Conservation (phyloP, 2,888 invertebrate species). For the Lamellibrachia columna region DNA sequence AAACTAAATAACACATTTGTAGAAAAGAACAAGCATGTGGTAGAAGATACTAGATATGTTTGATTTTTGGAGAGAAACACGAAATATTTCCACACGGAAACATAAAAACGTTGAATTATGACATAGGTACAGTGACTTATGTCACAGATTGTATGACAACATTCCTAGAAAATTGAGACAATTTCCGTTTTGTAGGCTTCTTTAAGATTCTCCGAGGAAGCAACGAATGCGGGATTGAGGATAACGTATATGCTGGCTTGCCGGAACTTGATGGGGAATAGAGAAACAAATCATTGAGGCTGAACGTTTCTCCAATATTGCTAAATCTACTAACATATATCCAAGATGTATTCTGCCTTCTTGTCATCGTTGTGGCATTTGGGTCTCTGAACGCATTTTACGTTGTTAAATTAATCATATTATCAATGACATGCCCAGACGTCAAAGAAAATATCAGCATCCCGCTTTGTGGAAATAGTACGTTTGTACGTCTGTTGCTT, state of each 20-base stretch:
- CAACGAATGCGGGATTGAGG: slow-evolving; percentile 71
- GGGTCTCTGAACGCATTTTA: neutral
- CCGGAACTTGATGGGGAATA: slow-evolving; percentile 41
- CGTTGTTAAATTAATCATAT: neutral
- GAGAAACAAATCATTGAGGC: neutral
- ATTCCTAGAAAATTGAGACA: neutral
- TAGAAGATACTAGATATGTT: too few relatives aligned
- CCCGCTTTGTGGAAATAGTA: too few relatives aligned
- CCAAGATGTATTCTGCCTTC: neutral
- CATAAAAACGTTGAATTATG: neutral
- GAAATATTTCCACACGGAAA: neutral
- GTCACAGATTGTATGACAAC: neutral
- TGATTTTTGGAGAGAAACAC: too few relatives aligned
- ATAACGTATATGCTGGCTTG: slow-evolving; percentile 60
- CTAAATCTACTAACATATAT: neutral
- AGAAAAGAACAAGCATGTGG: too few relatives aligned
- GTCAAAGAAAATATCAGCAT: too few relatives aligned
- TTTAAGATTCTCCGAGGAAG: slow-evolving; percentile 87
- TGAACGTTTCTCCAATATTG: neutral
- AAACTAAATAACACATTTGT: too few relatives aligned
- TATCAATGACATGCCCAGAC: neutral
- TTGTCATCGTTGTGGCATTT: neutral
- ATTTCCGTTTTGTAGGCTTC: slow-evolving; percentile 71
- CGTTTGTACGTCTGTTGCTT: too few relatives aligned
- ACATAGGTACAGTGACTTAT: neutral